These are phyloP conservation scores for Mesitornis unicolor DNA, from an alignment of 2,113 vertebrate species.

Conservation along the genomic window DNA sequence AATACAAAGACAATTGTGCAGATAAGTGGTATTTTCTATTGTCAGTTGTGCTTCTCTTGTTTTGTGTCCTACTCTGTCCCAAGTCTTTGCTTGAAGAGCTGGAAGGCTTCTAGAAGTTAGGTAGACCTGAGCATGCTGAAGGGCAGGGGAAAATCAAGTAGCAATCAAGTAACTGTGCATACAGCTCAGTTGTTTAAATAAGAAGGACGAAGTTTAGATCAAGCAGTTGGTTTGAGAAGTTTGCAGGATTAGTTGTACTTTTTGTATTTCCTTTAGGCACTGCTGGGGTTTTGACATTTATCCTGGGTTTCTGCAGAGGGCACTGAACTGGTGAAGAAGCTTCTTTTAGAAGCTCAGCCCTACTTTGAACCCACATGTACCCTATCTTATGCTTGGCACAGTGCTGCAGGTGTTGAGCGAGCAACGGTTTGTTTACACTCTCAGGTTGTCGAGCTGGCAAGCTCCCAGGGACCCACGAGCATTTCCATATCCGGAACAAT, in stretches of 20 bases:
- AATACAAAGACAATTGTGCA: not conserved
- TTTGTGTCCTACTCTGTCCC: not conserved
- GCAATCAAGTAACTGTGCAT: not conserved
- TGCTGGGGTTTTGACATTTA: not conserved
- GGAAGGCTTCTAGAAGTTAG: not conserved
- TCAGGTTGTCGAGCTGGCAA: not conserved
- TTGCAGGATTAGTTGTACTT: not conserved
- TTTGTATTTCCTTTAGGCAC: not conserved
- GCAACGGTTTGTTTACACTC: not conserved
- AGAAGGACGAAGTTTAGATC: not conserved
- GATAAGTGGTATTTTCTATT: not conserved
- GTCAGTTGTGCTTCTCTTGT: not conserved
- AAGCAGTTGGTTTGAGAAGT: not conserved
- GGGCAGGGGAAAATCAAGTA: not conserved
- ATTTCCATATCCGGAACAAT: not conserved
- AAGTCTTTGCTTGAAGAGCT: not conserved
- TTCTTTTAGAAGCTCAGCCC: not conserved
- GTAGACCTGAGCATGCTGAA: not conserved
- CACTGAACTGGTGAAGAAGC: not conserved
- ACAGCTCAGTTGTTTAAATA: not conserved
- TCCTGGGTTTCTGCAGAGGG: not conserved
- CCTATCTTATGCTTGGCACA: not conserved
- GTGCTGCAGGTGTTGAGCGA: not conserved
- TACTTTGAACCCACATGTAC: not conserved
- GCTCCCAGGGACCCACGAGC: not conserved